Conservation (phyloP, 1,140 invertebrate genomes). For the Rhagoletis pomonella region DNA sequence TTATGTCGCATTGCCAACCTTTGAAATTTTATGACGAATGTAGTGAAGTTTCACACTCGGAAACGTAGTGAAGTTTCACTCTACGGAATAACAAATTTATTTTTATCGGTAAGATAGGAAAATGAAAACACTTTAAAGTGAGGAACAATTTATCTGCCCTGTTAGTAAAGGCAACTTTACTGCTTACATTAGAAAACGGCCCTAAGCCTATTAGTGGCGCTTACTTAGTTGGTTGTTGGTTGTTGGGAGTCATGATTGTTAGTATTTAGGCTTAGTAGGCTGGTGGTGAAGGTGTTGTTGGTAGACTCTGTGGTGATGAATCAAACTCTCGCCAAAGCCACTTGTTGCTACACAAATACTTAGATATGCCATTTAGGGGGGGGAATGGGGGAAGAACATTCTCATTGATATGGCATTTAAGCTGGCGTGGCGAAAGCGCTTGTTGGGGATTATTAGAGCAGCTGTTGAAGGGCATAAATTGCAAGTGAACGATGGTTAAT, state of each 20-base stretch:
- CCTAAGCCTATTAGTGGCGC: slow-evolving; percentile 1
- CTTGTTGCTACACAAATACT: slow-evolving; percentile 25
- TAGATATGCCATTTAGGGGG: not conserved
- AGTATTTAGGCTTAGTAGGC: not conserved
- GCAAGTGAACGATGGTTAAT: not conserved
- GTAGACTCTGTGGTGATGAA: not conserved
- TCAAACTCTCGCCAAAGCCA: not conserved
- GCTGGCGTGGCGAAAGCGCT: not conserved
- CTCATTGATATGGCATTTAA: not conserved
- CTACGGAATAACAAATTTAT: too few relatives aligned
- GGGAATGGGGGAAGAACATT: not conserved
- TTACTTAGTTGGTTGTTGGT: not conserved
- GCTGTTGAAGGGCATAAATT: slow-evolving; percentile 17
- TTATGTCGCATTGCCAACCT: too few relatives aligned
- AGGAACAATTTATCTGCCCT: too few relatives aligned
- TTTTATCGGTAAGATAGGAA: too few relatives aligned
- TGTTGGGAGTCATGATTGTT: too few relatives aligned
- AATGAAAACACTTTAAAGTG: too few relatives aligned
- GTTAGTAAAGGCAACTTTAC: too few relatives aligned
- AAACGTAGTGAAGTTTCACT: too few relatives aligned
- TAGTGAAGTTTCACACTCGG: too few relatives aligned
- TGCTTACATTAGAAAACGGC: too few relatives aligned
- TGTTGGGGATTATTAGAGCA: not conserved
- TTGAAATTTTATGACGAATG: too few relatives aligned
- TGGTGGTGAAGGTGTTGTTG: not conserved